Evolutionary conservation across 2,113 vertebrate species (phyloP).

Genomic region (Acrocephalus kingi): DNA sequence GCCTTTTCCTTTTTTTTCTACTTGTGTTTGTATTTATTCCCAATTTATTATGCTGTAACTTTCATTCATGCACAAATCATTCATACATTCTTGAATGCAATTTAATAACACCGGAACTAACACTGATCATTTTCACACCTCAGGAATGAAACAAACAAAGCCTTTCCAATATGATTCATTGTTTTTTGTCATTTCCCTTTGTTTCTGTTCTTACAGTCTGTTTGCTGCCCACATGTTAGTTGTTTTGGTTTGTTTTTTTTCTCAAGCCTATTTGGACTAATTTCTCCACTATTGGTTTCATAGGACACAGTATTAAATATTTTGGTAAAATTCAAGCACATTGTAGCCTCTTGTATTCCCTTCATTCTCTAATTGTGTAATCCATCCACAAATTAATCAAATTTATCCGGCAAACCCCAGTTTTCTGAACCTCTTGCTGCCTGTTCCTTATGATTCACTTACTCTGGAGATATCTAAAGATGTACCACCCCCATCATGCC

Average conservation of each 20-base stretch:
- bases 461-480: neutral
- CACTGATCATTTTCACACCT: neutral
- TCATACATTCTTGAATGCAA: neutral
- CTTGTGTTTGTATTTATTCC: neutral
- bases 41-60: neutral
- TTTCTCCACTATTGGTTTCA: neutral
- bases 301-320: neutral
- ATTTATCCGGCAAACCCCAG: neutral
- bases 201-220: neutral
- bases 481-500: neutral
- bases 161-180: neutral
- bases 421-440: neutral
- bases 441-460: neutral
- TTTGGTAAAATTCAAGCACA: conserved; percentile 7
- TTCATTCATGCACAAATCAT: neutral
- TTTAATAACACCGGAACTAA: neutral
- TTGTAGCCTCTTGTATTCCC: neutral
- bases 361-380: neutral
- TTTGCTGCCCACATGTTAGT: conserved; percentile 6
- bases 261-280: conserved; percentile 8
- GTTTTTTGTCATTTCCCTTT: neutral
- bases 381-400: conserved; percentile 6
- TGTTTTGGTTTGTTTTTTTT: neutral
- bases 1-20: neutral
- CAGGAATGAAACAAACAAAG: neutral